These are phyloP conservation scores for Leptoclinus maculatus DNA, from an alignment of 2,797 vertebrate species.

Conservation along the genomic window DNA sequence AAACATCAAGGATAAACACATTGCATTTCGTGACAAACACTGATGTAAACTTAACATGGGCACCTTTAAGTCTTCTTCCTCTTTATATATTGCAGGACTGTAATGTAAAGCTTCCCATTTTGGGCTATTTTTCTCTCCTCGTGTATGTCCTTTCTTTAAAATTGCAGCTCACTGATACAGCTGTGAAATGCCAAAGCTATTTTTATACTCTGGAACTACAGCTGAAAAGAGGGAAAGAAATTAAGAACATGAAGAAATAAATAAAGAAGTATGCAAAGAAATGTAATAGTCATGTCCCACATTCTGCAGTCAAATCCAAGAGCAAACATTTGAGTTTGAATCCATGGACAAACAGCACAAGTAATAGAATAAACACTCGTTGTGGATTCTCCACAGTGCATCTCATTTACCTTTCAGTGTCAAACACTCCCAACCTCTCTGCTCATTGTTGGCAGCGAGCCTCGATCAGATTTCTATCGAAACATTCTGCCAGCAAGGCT, in stretches of 20 bases:
- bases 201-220: not conserved
- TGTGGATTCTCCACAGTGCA: slow-evolving; percentile 12
- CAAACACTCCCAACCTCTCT: slow-evolving; percentile 46
- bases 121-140: not conserved
- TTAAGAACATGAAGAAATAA: not conserved
- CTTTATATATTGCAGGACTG: not conserved
- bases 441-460: slow-evolving; percentile 52
- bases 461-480: slow-evolving; percentile 73
- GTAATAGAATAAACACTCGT: slow-evolving; percentile 4
- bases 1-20: not conserved
- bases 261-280: not conserved
- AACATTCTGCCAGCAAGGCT: slow-evolving; percentile 45
- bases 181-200: not conserved
- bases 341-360: slow-evolving; percentile 1
- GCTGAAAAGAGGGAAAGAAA: not conserved
- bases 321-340: not conserved
- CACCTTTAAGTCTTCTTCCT: not conserved
- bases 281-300: not conserved
- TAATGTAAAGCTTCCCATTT: not conserved
- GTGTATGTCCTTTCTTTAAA: not conserved
- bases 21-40: not conserved
- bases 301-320: not conserved
- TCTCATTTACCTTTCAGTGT: slow-evolving; percentile 52
- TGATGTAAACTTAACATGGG: not conserved
- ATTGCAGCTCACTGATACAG: not conserved